Conservation (phyloP, 2,113 vertebrate species). For the Nematolebias whitei region DNA sequence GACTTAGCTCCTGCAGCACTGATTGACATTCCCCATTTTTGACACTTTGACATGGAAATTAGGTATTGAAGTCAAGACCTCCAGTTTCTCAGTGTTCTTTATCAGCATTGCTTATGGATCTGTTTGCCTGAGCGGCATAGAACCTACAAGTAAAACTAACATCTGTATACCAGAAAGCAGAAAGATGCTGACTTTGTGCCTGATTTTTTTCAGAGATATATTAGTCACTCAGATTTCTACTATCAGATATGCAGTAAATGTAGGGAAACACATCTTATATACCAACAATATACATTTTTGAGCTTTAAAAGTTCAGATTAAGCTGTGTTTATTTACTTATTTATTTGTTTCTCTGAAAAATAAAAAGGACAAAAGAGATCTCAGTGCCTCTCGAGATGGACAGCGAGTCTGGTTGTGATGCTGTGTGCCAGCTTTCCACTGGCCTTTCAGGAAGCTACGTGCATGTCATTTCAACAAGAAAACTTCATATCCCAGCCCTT, state of each 20-base stretch:
- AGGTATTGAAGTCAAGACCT: constrained; percentile 63
- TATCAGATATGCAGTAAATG: constrained; percentile 16
- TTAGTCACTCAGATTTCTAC: constrained; percentile 12
- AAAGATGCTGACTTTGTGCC: constrained; percentile 14
- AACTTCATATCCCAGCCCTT: constrained; percentile 67
- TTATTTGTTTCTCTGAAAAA: neutral
- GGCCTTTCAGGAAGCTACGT: constrained; percentile 75
- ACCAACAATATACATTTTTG: constrained; percentile 10
- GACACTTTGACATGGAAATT: constrained; percentile 74
- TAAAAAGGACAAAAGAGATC: constrained; percentile 27
- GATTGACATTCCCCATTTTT: constrained; percentile 68
- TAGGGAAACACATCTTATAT: neutral
- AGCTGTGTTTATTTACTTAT: constrained; percentile 3
- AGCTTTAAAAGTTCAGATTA: constrained; percentile 12
- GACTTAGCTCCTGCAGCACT: constrained; percentile 46
- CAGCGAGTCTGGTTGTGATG: constrained; percentile 61
- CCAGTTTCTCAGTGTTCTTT: constrained; percentile 62
- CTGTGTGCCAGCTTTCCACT: constrained; percentile 48
- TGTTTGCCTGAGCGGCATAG: constrained; percentile 60
- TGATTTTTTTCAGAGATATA: constrained; percentile 26
- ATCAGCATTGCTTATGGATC: constrained; percentile 41
- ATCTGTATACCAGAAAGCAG: constrained; percentile 19
- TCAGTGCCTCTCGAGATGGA: constrained; percentile 66
- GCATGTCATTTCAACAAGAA: constrained; percentile 74
- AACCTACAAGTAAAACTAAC: constrained; percentile 46